phyloP scores from a whole-genome alignment of 2,888 invertebrate genomes.

The Synergus laeviventris region DNA sequence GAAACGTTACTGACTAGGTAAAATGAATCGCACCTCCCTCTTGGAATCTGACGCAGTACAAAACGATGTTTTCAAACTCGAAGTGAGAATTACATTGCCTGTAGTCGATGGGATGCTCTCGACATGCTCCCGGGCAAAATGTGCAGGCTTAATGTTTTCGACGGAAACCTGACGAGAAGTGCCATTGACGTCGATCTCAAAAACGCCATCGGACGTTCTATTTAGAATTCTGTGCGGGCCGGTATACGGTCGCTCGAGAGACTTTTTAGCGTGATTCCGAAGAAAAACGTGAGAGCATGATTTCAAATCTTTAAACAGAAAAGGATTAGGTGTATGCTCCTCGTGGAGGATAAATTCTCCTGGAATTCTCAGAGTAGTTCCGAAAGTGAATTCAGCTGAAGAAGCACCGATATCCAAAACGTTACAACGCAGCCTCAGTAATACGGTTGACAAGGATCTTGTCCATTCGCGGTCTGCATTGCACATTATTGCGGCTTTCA shows the following conservation, averaged over 20 bases:
- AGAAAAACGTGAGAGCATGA: conserved; percentile 50
- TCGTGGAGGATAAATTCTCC: conserved; percentile 50
- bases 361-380: conserved; percentile 45
- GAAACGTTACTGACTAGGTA: too few relatives aligned
- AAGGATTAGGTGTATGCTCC: conserved; percentile 38
- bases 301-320: conserved; percentile 48
- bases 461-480: conserved; percentile 43
- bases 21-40: too few relatives aligned
- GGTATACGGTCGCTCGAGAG: conserved; percentile 55
- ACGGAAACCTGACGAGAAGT: conserved; percentile 28
- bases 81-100: too few relatives aligned
- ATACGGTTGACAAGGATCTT: conserved; percentile 43
- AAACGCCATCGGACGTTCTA: conserved; percentile 40
- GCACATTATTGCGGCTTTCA: conserved; percentile 52
- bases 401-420: background rate
- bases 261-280: conserved; percentile 44
- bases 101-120: too few relatives aligned
- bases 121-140: background rate
- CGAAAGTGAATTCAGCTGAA: conserved; percentile 44
- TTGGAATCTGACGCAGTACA: too few relatives aligned
- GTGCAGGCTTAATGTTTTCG: conserved; percentile 47
- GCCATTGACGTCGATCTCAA: conserved; percentile 41
- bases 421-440: conserved; percentile 47
- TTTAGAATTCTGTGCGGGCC: conserved; percentile 53
- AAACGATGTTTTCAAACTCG: too few relatives aligned